These are phyloP conservation scores for Heliconius ethilla DNA, from an alignment of 2,888 invertebrate genomes.

Conservation along the genomic window DNA sequence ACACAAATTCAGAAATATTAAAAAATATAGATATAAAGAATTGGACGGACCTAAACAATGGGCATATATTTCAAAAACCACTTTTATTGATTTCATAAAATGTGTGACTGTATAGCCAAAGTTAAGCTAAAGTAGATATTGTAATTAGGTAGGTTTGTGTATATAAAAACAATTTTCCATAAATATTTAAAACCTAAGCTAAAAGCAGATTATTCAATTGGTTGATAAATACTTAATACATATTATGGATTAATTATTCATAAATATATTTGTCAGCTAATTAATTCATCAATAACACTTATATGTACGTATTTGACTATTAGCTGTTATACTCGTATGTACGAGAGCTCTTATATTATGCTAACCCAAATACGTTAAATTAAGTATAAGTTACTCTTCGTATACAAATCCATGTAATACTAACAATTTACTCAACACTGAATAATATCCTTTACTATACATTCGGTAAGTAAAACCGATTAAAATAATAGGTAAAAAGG, in stretches of 20 bases:
- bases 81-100: no score
- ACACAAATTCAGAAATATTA: no score
- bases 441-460: background rate
- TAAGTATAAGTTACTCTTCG: background rate
- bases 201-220: no score
- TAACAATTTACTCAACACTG: background rate
- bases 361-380: background rate
- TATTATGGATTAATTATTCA: background rate
- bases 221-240: background rate
- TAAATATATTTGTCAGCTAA: background rate
- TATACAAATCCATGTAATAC: background rate
- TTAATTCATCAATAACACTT: background rate
- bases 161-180: no score
- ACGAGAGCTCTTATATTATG: background rate
- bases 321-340: background rate
- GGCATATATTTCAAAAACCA: no score
- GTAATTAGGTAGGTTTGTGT: no score
- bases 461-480: background rate
- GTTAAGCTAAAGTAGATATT: no score
- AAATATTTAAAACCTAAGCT: no score
- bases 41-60: no score
- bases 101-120: no score
- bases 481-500: no score
- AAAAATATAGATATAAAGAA: no score
- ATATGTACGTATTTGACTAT: background rate